Evolutionary conservation across 2,113 vertebrate genomes (phyloP), one percentile per base, ranked within the genome.

Genomic region (Pica pica): DNA sequence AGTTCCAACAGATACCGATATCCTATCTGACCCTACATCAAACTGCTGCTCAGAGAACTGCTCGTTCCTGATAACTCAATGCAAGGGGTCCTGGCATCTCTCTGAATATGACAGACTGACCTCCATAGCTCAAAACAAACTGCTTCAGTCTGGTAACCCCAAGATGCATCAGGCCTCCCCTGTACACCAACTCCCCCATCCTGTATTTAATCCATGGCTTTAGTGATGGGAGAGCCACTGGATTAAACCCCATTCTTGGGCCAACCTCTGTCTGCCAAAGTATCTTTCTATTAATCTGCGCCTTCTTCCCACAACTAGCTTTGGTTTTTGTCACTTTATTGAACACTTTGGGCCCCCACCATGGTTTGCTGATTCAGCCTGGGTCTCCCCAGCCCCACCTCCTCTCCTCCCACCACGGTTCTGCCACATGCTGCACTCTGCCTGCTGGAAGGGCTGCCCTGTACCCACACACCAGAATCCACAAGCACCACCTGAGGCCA

Each of bases 131-230:
- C 52, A 59, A 31, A 70, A 30, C 15, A 44, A 16, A 10, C 1
- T 39, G 7, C 18, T 65, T 67, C 47, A 63, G 47, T 3, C 41
- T 76, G 61, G 4, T 28, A 70, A 50, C 4, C 3, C 33, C 37
- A 37, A 23, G 10, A 8, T 6, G 7, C 13, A n/a, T 82, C 70
- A 53, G 30, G 17, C 18, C 50, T 69, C 15, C 24, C 33, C 22
- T 3, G 0, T 2, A 6, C 3, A 1, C 31, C 35, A 56, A 17
- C 3, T 63, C 44, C 26, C 18, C 13, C 0, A 0, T 39, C 10
- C 42, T 83, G 0, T 28, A 20, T 28, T 61, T 27, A 50, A 73
- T 46, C 63, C 28, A 11, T 30, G 35, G 22, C 30, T 94, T 81
- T 28, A 69, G 17, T 3, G 5, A 49, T 18, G 30, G 27, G 19